Evolutionary conservation across 2,888 invertebrate species (phyloP).

Genomic region (Nematopogon swammerdamellus): DNA sequence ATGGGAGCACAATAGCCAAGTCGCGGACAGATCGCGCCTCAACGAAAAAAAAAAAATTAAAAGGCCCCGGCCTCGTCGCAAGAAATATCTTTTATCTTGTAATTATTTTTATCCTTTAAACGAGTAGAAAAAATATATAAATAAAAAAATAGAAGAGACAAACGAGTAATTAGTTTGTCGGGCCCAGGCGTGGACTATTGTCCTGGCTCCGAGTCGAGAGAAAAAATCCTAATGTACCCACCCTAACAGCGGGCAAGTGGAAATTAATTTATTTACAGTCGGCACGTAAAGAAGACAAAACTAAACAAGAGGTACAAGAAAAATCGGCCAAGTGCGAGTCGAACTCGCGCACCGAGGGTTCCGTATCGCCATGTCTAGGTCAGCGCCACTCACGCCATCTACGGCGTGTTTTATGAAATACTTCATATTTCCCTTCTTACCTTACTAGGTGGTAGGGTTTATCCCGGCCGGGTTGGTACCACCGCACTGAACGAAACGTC

Average conservation of each 20-base stretch:
- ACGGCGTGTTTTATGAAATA: too few relatives aligned
- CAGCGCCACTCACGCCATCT: too few relatives aligned
- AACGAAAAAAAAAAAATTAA: not conserved
- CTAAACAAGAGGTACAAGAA: too few relatives aligned
- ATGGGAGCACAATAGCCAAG: not conserved
- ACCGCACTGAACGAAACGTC: too few relatives aligned
- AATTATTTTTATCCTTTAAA: conserved; percentile 56
- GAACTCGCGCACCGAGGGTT: too few relatives aligned
- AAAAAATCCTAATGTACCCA: not conserved
- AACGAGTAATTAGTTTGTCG: conserved; percentile 8
- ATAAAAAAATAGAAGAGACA: conserved; percentile 4
- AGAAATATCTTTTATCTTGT: conserved; percentile 51
- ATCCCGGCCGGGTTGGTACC: too few relatives aligned
- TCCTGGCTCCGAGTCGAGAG: not conserved
- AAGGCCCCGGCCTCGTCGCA: conserved; percentile 1
- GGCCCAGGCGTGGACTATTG: conserved; percentile 4
- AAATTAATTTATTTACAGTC: not conserved
- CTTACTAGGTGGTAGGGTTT: too few relatives aligned
- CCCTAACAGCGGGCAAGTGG: not conserved
- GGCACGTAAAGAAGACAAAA: too few relatives aligned
- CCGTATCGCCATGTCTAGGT: too few relatives aligned
- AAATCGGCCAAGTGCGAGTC: too few relatives aligned
- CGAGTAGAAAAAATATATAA: conserved; percentile 30
- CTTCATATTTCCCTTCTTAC: too few relatives aligned
- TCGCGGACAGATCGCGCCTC: not conserved